Evolutionary conservation across 2,797 vertebrate genomes (phyloP).

Genomic region (Mareca strepera): DNA sequence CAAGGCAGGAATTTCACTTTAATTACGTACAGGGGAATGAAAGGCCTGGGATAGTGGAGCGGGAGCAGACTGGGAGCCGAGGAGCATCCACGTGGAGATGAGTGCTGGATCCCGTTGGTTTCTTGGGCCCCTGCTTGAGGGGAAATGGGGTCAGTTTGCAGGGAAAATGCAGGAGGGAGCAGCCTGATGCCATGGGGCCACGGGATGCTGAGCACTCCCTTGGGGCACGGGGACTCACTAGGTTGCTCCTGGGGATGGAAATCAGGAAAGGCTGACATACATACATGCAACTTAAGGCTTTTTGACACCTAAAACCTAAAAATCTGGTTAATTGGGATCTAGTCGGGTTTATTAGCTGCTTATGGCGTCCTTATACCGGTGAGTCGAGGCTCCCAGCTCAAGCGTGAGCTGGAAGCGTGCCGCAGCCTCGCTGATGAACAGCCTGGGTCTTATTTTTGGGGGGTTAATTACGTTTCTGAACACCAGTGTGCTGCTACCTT

Average conservation of each 20-base stretch:
- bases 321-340: neutral
- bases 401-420: neutral
- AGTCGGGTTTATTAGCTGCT: neutral
- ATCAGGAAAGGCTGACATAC: neutral
- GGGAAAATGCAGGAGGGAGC: neutral
- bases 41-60: neutral
- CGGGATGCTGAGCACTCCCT: neutral
- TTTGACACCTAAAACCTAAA: neutral
- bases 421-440: neutral
- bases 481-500: slow-evolving; percentile 2
- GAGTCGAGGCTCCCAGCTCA: neutral
- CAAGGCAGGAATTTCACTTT: neutral
- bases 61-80: neutral
- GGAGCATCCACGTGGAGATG: neutral
- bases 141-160: neutral
- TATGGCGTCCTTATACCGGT: neutral
- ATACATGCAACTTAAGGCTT: neutral
- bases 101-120: neutral
- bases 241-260: neutral
- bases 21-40: neutral
- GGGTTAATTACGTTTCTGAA: slow-evolving; percentile 37
- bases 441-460: neutral
- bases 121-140: neutral
- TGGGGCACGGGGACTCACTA: neutral
- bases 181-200: no score